phyloP scores from a whole-genome alignment of 2,797 vertebrate species.

The Anabas testudineus region DNA sequence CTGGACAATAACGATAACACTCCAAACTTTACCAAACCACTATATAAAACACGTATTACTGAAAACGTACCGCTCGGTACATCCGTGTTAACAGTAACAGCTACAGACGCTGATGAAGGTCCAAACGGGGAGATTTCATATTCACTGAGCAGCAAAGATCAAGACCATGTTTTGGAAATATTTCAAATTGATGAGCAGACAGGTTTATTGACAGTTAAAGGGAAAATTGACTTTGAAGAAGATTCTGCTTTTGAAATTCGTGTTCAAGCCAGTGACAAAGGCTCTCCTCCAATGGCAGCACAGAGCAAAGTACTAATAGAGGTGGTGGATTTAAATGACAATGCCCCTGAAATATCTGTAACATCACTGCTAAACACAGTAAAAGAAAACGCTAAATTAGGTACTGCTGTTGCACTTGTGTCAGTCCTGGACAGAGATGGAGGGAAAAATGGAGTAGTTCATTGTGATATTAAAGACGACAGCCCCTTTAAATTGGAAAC shows the following conservation, averaged over 20 bases:
- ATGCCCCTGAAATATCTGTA: conserved; percentile 71
- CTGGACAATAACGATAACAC: conserved; percentile 72
- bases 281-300: conserved; percentile 59
- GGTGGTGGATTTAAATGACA: conserved; percentile 72
- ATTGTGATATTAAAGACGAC: too few species aligned
- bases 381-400: conserved; percentile 55
- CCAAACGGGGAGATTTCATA: conserved; percentile 73
- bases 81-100: conserved; percentile 65
- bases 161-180: conserved; percentile 51
- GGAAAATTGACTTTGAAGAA: conserved; percentile 57
- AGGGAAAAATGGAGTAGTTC: conserved; percentile 66
- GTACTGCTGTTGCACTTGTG: conserved; percentile 72
- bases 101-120: conserved; percentile 65
- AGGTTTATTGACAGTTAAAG: conserved; percentile 53
- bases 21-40: conserved; percentile 54
- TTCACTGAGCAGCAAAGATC: conserved; percentile 59
- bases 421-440: conserved; percentile 69
- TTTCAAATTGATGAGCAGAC: conserved; percentile 62
- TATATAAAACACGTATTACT: conserved; percentile 78
- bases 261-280: conserved; percentile 65
- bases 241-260: conserved; percentile 66
- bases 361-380: conserved; percentile 66
- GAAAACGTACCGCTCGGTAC: conserved; percentile 78
- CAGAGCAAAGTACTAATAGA: conserved; percentile 75
- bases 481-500: conserved; percentile 89